A percentile compares a stretch with the other conserved stretches of the same genome.
Conservation (phyloP, 2,797 vertebrate species). For the Discoglossus pictus region DNA sequence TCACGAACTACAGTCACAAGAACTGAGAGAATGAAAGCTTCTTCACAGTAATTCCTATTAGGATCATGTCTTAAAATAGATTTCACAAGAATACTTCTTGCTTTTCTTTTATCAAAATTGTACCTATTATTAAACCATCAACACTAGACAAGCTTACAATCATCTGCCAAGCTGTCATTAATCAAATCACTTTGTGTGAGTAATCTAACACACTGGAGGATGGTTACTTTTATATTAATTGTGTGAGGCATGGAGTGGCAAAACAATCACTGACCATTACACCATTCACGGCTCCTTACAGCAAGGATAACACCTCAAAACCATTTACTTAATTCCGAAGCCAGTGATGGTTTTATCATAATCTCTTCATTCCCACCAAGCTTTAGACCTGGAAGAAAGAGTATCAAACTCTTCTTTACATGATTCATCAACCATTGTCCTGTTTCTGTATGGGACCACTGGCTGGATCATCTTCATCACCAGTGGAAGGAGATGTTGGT, state of each 20-base stretch:
- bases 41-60: slow-evolving; percentile 44
- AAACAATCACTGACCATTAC: slow-evolving; percentile 17
- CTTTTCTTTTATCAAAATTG: slow-evolving; percentile 39
- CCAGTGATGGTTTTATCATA: too few relatives aligned
- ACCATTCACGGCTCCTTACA: too few relatives aligned
- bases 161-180: slow-evolving; percentile 44
- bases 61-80: slow-evolving; percentile 38
- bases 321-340: background rate
- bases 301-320: too few relatives aligned
- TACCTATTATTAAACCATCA: slow-evolving; percentile 46
- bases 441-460: too few relatives aligned
- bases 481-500: too few relatives aligned
- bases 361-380: too few relatives aligned
- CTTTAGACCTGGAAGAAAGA: too few relatives aligned
- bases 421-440: too few relatives aligned
- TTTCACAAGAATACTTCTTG: slow-evolving; percentile 35
- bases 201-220: background rate
- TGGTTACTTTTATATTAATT: background rate
- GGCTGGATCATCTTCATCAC: too few relatives aligned
- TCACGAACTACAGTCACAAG: slow-evolving; percentile 38
- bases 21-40: slow-evolving; percentile 22
- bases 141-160: slow-evolving; percentile 26
- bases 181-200: slow-evolving; percentile 23
- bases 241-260: background rate
- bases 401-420: too few relatives aligned